These are phyloP conservation scores for Acleris sparsana DNA, from an alignment of 2,888 invertebrate genomes.

Conservation along the genomic window DNA sequence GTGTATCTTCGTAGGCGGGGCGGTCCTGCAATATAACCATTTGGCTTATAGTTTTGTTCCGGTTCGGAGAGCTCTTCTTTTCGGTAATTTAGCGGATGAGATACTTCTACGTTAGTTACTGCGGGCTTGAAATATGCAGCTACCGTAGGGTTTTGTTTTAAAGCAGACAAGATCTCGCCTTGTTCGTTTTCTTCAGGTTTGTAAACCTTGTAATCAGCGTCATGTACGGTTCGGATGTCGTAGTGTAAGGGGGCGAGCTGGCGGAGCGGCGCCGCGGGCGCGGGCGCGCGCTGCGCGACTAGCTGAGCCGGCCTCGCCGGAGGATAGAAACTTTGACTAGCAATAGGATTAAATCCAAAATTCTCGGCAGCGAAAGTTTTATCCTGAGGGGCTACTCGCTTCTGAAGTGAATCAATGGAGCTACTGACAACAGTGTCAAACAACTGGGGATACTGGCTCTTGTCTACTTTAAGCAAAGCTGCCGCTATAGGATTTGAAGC, in stretches of 20 bases:
- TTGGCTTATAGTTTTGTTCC: constrained; percentile 76
- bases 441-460: constrained; percentile 72
- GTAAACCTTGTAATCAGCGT: constrained; percentile 76
- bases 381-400: constrained; percentile 68
- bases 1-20: constrained; percentile 78
- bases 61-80: constrained; percentile 67
- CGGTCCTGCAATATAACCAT: constrained; percentile 77
- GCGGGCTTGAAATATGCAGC: constrained; percentile 75
- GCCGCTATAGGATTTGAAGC: constrained; percentile 74
- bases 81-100: constrained; percentile 72
- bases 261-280: constrained; percentile 50
- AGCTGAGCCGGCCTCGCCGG: constrained; percentile 64
- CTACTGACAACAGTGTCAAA: constrained; percentile 79
- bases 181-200: constrained; percentile 73
- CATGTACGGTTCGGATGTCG: constrained; percentile 75
- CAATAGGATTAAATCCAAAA: constrained; percentile 78
- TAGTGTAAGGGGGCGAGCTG: constrained; percentile 69
- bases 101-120: constrained; percentile 71
- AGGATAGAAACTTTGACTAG: constrained; percentile 70
- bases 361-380: constrained; percentile 70
- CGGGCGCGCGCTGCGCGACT: constrained; percentile 57
- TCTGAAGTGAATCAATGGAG: constrained; percentile 75
- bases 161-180: constrained; percentile 70
- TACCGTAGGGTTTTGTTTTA: constrained; percentile 75
- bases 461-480: constrained; percentile 74